Base-by-base conservation (phyloP, 2,113 vertebrate species). In the Indicator indicator region DNA sequence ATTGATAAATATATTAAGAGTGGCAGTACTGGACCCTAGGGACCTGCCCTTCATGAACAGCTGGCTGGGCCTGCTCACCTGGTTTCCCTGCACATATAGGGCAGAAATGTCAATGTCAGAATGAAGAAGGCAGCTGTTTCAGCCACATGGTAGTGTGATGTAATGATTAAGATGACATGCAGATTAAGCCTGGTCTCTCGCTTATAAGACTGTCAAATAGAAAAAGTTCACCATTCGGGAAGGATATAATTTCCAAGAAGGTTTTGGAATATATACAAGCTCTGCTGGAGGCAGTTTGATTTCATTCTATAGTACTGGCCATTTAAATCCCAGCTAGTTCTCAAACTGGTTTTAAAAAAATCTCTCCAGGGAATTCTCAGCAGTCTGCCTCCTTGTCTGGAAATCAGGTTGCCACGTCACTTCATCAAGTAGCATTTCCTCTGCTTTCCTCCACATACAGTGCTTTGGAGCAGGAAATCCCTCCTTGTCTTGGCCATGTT, bases 61-160 rank as follows among this genome's bases (percentile, higher is more conserved):
- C 46, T 48, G 46, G 18, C 46, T 48, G 46, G 46, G 18, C 46
- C 46, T 48, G 46, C 46, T 48, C 5, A 48, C 46, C 18, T 48
- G 46, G 7, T 48, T 48, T 17, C 17, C 46, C 18, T 48, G 18
- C 46, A 19, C 46, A 8, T 48, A 17, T 48, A 18, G 46, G 18
- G 46, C 46, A 48, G 46, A 48, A 48, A 48, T 48, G 46, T 19
- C 17, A 48, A 5, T 27, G 15, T 59, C 14, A 46, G 38, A 54
- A 23, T 4, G 1, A 27, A 38, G 12, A 63, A 88, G 20, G 50
- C 9, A 67, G 24, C 17, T 77, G 9, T 26, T 11, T 78, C 36
- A 74, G 13, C 7, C 52, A 28, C 19, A 4, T 0, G 0, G 21
- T 28, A 40, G 2, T 36, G 7, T 24, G 24, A 64, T 1, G 30